phyloP scores from a whole-genome alignment of 2,113 vertebrate genomes.

The Semicossyphus pulcher region DNA sequence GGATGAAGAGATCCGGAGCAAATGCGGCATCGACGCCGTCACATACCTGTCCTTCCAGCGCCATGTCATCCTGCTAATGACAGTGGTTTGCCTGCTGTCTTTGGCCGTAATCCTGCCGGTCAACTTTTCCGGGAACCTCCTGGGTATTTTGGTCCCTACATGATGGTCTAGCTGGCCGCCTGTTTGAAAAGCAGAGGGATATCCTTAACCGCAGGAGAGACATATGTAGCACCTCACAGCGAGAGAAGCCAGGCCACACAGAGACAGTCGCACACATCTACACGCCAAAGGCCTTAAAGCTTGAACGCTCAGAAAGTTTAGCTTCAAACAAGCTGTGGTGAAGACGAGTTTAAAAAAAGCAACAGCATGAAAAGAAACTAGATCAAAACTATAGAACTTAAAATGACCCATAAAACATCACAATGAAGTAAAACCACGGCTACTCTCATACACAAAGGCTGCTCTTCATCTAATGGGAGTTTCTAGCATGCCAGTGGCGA shows the following conservation, averaged over 20 bases:
- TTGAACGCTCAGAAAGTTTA: slow-evolving; percentile 8
- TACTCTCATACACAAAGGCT: slow-evolving; percentile 12
- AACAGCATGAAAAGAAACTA: slow-evolving; percentile 3
- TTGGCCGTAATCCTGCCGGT: slow-evolving; percentile 93
- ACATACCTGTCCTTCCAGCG: slow-evolving; percentile 97
- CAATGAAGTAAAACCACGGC: slow-evolving; percentile 6
- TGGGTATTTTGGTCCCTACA: slow-evolving; percentile 85
- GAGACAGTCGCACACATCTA: slow-evolving; percentile 33
- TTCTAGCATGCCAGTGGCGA: slow-evolving; percentile 39
- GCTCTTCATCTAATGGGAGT: slow-evolving; percentile 33
- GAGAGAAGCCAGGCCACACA: slow-evolving; percentile 62
- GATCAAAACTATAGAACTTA: slow-evolving; percentile 1
- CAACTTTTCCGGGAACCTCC: slow-evolving; percentile 93
- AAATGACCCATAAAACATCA: slow-evolving; percentile 9
- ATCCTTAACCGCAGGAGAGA: slow-evolving; percentile 48
- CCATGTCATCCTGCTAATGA: slow-evolving; percentile 91
- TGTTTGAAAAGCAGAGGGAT: slow-evolving; percentile 51
- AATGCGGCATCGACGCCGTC: slow-evolving; percentile 93
- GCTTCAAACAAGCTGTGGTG: slow-evolving; percentile 9
- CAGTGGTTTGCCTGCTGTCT: slow-evolving; percentile 91
- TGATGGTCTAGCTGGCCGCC: slow-evolving; percentile 21
- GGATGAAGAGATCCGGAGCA: slow-evolving; percentile 94
- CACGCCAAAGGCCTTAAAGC: slow-evolving; percentile 5
- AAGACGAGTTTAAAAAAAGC: neutral
- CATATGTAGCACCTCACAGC: slow-evolving; percentile 18